Evolutionary conservation across 2,113 vertebrate genomes (phyloP).

Genomic region (Sisor rabdophorus): DNA sequence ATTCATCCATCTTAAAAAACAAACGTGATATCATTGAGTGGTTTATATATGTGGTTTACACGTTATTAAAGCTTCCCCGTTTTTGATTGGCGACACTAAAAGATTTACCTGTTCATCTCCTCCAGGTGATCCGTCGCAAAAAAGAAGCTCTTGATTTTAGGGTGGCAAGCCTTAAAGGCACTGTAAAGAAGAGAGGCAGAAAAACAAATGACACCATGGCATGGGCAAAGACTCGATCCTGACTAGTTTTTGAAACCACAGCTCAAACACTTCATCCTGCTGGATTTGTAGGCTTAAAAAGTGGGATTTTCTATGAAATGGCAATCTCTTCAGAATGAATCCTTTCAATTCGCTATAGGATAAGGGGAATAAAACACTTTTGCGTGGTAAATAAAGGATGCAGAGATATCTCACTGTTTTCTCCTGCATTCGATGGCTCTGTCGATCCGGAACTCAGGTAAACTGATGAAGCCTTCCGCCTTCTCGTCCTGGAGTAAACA

Average conservation of each 20-base stretch:
- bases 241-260: neutral
- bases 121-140: constrained; percentile 77
- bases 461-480: constrained; percentile 47
- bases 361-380: neutral
- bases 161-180: constrained; percentile 80
- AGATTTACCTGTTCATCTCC: constrained; percentile 78
- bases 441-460: constrained; percentile 51
- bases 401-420: constrained; percentile 43
- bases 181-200: constrained; percentile 48
- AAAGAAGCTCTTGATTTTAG: constrained; percentile 81
- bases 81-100: too few relatives aligned
- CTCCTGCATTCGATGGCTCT: constrained; percentile 50
- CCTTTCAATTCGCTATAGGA: neutral
- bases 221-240: neutral
- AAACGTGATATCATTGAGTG: neutral
- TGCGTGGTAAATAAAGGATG: neutral
- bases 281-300: too few relatives aligned
- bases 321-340: too few relatives aligned
- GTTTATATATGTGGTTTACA: neutral
- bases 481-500: constrained; percentile 42
- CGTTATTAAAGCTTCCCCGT: too few relatives aligned
- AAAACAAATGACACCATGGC: neutral
- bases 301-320: too few relatives aligned
- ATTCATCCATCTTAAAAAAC: constrained; percentile 82
- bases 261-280: neutral